Conservation (phyloP, 2,888 invertebrate species). For the Clunio marinus region DNA sequence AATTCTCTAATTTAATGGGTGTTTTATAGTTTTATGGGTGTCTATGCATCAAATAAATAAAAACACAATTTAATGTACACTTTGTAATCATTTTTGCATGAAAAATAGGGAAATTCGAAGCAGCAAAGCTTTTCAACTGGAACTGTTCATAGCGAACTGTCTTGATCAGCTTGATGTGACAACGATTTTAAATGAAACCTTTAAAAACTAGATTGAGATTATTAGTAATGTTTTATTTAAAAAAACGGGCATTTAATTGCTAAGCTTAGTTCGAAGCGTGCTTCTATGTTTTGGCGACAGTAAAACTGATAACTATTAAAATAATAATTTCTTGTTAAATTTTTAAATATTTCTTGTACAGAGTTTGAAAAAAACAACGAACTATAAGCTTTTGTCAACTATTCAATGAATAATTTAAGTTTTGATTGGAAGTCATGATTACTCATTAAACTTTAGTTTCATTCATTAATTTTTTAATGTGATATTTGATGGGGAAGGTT, state of each 20-base stretch:
- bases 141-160: background rate
- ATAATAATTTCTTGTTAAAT: background rate
- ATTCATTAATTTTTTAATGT: no score
- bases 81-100: slow-evolving; percentile 17
- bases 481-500: no score
- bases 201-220: background rate
- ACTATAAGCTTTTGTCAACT: background rate
- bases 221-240: background rate
- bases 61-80: slow-evolving; percentile 21
- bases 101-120: background rate
- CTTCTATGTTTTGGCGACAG: slow-evolving; percentile 12
- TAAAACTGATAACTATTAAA: background rate
- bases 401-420: background rate
- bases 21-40: slow-evolving; percentile 30
- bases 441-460: background rate
- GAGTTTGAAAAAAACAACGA: no score
- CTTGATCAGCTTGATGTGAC: background rate
- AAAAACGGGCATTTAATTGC: slow-evolving; percentile 16
- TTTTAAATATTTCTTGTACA: no score
- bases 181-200: background rate
- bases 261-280: background rate
- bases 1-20: slow-evolving; percentile 27
- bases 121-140: background rate
- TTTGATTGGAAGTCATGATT: slow-evolving; percentile 1
- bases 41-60: slow-evolving; percentile 19